Conservation (phyloP, 2,888 invertebrate species). For the Zygaena filipendulae region DNA sequence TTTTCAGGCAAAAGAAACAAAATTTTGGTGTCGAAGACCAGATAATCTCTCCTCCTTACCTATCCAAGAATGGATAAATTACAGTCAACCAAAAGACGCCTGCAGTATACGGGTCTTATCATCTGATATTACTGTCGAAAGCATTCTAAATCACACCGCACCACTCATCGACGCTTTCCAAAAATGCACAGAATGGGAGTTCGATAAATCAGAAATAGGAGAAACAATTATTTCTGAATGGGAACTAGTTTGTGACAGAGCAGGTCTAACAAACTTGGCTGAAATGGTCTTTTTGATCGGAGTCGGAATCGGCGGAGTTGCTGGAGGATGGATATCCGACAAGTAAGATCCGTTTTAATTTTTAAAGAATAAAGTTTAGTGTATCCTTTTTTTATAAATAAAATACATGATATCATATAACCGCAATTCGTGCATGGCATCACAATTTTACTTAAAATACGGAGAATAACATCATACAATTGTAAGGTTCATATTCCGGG, state of each 20-base stretch:
- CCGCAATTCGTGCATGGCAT: too few species aligned
- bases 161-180: conserved; percentile 43
- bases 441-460: too few species aligned
- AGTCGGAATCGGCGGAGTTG: conserved; percentile 80
- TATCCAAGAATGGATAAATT: conserved; percentile 72
- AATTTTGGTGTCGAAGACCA: conserved; percentile 78
- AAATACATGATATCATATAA: too few species aligned
- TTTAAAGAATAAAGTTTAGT: too few species aligned
- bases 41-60: conserved; percentile 62
- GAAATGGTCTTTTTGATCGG: conserved; percentile 83
- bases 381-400: too few species aligned
- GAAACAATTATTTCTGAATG: conserved; percentile 81
- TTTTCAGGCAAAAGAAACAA: conserved; percentile 70
- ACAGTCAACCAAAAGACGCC: conserved; percentile 71
- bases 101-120: conserved; percentile 66
- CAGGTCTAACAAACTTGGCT: conserved; percentile 74
- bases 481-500: too few species aligned
- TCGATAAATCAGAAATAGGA: conserved; percentile 65
- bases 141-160: conserved; percentile 43
- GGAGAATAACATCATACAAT: too few species aligned
- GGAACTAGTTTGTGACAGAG: conserved; percentile 79
- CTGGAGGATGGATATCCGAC: conserved; percentile 84
- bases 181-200: conserved; percentile 72
- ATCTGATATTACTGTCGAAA: conserved; percentile 36
- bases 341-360: conserved; percentile 51